Evolutionary conservation across 2,888 invertebrate genomes (phyloP).

Genomic region (Ophion obscuratus): DNA sequence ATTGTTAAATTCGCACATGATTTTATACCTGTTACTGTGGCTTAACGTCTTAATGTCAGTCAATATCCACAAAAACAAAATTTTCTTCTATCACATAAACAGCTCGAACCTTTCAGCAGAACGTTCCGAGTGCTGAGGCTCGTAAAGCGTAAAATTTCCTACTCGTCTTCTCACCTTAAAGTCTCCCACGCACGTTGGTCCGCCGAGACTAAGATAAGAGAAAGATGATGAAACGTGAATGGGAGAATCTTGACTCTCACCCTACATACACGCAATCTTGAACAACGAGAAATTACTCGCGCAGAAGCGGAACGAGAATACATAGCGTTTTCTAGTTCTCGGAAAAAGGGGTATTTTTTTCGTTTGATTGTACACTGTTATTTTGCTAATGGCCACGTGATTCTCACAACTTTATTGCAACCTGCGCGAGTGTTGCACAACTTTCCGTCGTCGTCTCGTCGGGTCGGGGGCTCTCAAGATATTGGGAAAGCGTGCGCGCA

Average conservation of each 20-base stretch:
- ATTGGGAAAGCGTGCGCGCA: constrained; percentile 46
- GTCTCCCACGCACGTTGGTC: neutral
- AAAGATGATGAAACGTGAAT: constrained; percentile 3
- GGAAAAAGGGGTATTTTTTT: neutral
- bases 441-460: constrained; percentile 15
- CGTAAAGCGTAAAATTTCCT: neutral
- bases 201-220: neutral
- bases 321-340: constrained; percentile 7
- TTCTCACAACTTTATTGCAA: constrained; percentile 45
- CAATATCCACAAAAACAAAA: no score
- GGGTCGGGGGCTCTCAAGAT: constrained; percentile 32
- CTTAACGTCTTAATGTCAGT: no score
- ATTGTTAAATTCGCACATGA: no score
- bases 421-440: constrained; percentile 26
- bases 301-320: neutral
- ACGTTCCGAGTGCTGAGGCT: neutral
- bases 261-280: neutral
- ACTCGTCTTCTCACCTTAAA: neutral
- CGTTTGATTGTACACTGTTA: neutral
- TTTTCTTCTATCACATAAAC: no score
- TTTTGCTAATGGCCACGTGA: constrained; percentile 21
- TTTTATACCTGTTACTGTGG: no score
- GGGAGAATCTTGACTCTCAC: constrained; percentile 21
- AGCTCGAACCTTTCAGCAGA: no score
- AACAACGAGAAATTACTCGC: neutral